A percentile compares a stretch with the other conserved stretches of the same genome.
Conservation (phyloP, 2,888 invertebrate genomes). For the Lasius platythorax region DNA sequence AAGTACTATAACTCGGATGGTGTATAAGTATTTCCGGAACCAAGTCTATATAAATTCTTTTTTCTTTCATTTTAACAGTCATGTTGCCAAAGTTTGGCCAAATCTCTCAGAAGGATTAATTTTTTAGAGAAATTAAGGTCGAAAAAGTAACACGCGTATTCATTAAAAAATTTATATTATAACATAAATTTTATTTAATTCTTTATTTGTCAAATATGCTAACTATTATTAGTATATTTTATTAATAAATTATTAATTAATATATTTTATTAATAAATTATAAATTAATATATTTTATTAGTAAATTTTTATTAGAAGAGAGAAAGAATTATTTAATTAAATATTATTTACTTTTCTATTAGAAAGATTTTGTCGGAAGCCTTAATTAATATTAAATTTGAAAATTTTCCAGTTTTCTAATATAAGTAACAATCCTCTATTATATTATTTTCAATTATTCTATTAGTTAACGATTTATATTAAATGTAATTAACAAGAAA, state of each 20-base stretch:
- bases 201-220: neutral
- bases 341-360: neutral
- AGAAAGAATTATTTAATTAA: neutral
- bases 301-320: neutral
- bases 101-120: neutral
- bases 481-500: neutral
- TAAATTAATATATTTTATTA: neutral
- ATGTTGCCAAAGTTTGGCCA: neutral
- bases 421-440: neutral
- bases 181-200: neutral
- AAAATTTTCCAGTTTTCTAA: neutral
- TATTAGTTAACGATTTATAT: neutral
- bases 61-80: neutral
- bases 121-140: neutral
- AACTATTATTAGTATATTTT: neutral
- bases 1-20: neutral
- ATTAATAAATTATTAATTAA: neutral
- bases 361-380: neutral
- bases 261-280: neutral
- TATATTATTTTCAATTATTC: neutral
- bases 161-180: neutral
- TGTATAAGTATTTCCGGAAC: neutral
- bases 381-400: neutral
- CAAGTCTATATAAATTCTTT: slow-evolving; percentile 3
- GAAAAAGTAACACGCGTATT: neutral